These are phyloP conservation scores for Sitobion miscanthi DNA, from an alignment of 1,140 invertebrate genomes.

Conservation along the genomic window DNA sequence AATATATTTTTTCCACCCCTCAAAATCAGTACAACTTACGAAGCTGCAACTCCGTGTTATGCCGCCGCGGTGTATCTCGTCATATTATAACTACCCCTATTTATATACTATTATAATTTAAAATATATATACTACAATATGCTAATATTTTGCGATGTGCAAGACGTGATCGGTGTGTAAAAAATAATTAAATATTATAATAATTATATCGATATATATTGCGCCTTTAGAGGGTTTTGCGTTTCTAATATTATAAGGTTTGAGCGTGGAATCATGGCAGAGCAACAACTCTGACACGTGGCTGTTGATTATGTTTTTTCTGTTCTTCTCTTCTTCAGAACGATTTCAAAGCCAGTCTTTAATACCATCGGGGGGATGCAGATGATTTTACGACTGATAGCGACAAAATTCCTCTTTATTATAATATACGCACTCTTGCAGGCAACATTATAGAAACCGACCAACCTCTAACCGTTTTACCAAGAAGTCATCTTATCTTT, in stretches of 20 bases:
- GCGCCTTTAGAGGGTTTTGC: not conserved
- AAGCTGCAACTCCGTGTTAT: not conserved
- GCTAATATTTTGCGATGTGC: not conserved
- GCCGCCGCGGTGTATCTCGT: not conserved
- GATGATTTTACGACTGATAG: constrained; percentile 40
- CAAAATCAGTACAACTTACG: not conserved
- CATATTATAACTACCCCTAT: not conserved
- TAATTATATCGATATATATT: not conserved
- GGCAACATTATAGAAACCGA: not conserved
- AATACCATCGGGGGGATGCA: not conserved
- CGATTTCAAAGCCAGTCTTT: not conserved
- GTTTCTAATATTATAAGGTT: not conserved
- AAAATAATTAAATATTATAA: not conserved
- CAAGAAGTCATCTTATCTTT: constrained; percentile 33
- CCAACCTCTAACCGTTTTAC: constrained; percentile 24
- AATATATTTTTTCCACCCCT: not conserved
- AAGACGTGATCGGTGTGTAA: not conserved
- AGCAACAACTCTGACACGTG: not conserved
- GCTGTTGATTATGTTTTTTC: not conserved
- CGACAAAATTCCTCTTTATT: not conserved
- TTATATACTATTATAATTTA: not conserved
- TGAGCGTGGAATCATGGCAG: not conserved
- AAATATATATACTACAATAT: not conserved
- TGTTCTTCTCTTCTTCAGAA: not conserved
- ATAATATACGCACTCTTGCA: not conserved